Percentiles rank a stretch among this genome's conserved stretches.
phyloP scores from a whole-genome alignment of 92 coral and sea anemone genomes.

The Palythoa grandis region DNA sequence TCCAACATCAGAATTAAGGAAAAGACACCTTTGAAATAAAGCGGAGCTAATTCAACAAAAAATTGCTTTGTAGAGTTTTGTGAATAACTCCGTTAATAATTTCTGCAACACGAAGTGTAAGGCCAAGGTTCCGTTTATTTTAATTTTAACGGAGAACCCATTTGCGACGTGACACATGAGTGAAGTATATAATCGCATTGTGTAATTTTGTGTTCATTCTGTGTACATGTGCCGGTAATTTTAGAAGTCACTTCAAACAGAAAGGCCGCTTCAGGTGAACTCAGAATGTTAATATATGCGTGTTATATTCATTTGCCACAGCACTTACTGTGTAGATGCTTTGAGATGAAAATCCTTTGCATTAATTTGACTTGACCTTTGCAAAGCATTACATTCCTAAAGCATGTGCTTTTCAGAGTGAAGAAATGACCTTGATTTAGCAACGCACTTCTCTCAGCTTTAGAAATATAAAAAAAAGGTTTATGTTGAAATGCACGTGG shows the following conservation, averaged over 20 bases:
- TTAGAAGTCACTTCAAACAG: neutral
- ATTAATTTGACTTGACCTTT: slow-evolving; percentile 5
- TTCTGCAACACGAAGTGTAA: neutral
- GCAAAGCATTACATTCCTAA: neutral
- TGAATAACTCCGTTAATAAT: neutral
- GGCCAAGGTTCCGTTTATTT: slow-evolving; percentile 9
- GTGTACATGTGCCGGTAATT: neutral
- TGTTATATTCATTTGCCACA: slow-evolving; percentile 11
- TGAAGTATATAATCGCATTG: neutral
- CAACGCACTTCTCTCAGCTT: neutral
- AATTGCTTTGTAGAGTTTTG: neutral
- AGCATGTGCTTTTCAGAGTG: slow-evolving; percentile 16
- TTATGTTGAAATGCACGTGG: neutral
- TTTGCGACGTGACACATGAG: neutral
- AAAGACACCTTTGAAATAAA: neutral
- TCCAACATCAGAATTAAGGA: neutral
- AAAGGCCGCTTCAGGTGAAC: neutral
- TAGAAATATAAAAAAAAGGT: neutral
- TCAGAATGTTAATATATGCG: neutral
- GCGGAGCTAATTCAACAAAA: neutral
- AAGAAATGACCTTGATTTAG: neutral
- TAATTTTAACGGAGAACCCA: neutral
- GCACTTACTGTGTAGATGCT: neutral
- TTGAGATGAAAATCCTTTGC: slow-evolving; percentile 4
- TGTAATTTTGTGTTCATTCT: neutral